A percentile compares a stretch with the other conserved stretches of the same genome.
These are phyloP conservation scores for Epinephelus malabaricus DNA, from an alignment of 2,797 vertebrate genomes.

Conservation along the genomic window DNA sequence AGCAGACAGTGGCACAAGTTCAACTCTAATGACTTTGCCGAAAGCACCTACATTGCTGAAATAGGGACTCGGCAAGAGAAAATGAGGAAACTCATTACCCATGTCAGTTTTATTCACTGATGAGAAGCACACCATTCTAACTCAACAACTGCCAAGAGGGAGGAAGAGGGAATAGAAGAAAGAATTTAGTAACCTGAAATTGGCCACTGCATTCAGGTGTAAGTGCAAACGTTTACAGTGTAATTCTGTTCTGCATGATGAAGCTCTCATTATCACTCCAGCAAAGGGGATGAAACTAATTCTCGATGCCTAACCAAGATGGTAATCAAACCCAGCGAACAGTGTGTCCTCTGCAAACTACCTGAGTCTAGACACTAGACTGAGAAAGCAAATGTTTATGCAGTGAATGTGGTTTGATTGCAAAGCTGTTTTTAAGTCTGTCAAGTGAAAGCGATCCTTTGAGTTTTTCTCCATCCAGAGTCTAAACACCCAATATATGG, in stretches of 20 bases:
- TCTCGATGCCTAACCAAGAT: constrained; percentile 15
- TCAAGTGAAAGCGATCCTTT: not conserved
- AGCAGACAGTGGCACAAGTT: constrained; percentile 39
- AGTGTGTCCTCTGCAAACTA: constrained; percentile 20
- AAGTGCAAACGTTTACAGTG: constrained; percentile 44
- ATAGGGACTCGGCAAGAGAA: constrained; percentile 61
- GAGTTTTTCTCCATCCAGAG: not conserved
- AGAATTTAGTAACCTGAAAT: constrained; percentile 43
- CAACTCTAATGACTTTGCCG: constrained; percentile 71
- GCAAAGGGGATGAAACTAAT: constrained; percentile 25
- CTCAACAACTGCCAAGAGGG: constrained; percentile 49
- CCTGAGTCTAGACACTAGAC: not conserved
- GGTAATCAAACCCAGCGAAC: constrained; percentile 37
- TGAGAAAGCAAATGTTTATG: constrained; percentile 28
- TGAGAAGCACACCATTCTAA: constrained; percentile 63
- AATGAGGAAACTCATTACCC: constrained; percentile 77
- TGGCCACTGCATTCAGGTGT: constrained; percentile 56
- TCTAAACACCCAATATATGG: not conserved
- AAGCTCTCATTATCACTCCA: constrained; percentile 46
- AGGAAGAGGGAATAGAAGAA: constrained; percentile 16
- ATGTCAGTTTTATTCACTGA: constrained; percentile 77
- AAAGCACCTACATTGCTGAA: constrained; percentile 64
- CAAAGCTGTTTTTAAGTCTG: not conserved
- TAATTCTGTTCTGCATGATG: constrained; percentile 35
- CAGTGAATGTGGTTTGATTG: not conserved